A percentile compares a stretch with the other conserved stretches of the same genome.
These are phyloP conservation scores for Nezara viridula DNA, from an alignment of 2,888 invertebrate species.

Conservation along the genomic window DNA sequence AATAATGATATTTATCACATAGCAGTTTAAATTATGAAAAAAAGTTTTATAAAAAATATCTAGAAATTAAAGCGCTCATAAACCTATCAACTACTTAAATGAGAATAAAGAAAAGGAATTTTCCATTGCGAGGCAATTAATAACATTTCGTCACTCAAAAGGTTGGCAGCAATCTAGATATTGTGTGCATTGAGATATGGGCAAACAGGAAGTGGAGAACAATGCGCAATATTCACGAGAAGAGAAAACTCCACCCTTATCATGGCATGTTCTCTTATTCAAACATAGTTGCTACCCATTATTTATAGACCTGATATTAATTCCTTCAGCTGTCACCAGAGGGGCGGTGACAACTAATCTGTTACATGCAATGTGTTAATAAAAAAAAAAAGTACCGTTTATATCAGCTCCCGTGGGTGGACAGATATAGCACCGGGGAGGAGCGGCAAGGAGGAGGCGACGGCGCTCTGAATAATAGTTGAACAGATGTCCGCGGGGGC, in stretches of 20 bases:
- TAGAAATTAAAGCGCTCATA: too few relatives aligned
- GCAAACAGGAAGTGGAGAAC: not conserved
- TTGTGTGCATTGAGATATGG: not conserved
- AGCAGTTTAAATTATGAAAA: too few relatives aligned
- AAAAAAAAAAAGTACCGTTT: conserved; percentile 3
- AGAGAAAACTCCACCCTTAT: conserved; percentile 33
- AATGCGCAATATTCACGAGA: not conserved
- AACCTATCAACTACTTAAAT: too few relatives aligned
- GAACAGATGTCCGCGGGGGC: conserved; percentile 15
- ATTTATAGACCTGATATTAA: conserved; percentile 30
- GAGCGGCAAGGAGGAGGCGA: conserved; percentile 1
- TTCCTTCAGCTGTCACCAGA: conserved; percentile 24
- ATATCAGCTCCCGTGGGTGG: conserved; percentile 14
- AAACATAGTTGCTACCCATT: not conserved
- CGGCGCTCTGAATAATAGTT: conserved; percentile 10
- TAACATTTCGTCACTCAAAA: not conserved
- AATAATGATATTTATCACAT: too few relatives aligned
- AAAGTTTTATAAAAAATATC: too few relatives aligned
- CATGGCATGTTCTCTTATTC: not conserved
- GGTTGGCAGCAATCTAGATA: conserved; percentile 18
- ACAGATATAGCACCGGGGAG: conserved; percentile 1
- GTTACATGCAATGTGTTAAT: conserved; percentile 26
- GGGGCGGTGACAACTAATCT: conserved; percentile 11
- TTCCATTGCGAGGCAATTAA: not conserved
- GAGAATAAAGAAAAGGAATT: not conserved